phyloP scores from a whole-genome alignment of 2,797 vertebrate genomes.

The Liasis olivaceus region DNA sequence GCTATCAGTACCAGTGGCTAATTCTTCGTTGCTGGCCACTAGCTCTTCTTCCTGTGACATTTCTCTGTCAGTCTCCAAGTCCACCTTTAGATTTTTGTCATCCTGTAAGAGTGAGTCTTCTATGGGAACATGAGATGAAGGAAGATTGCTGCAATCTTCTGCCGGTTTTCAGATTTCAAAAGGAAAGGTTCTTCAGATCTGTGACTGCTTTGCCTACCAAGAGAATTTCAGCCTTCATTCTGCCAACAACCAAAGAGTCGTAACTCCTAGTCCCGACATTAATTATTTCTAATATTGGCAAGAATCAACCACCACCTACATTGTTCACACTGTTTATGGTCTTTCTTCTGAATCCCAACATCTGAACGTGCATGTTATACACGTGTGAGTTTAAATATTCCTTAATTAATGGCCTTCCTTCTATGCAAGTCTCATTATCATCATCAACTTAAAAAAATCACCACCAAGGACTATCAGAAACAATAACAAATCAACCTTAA shows the following conservation, averaged over 20 bases:
- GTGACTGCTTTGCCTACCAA: neutral
- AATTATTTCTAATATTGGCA: neutral
- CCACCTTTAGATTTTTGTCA: too few relatives aligned
- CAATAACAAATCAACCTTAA: conserved; percentile 1
- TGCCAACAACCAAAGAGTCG: neutral
- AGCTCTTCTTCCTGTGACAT: too few relatives aligned
- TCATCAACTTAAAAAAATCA: neutral
- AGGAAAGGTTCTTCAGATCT: neutral
- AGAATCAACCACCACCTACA: neutral
- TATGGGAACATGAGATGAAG: too few relatives aligned
- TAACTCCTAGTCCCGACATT: neutral
- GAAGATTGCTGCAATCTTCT: too few relatives aligned
- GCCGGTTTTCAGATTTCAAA: too few relatives aligned
- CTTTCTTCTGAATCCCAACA: neutral
- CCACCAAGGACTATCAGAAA: conserved; percentile 7
- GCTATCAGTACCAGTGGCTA: too few relatives aligned
- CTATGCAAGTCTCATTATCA: neutral
- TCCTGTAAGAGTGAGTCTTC: too few relatives aligned
- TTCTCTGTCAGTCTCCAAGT: too few relatives aligned
- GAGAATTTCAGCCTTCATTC: too few relatives aligned
- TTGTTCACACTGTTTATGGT: conserved; percentile 10
- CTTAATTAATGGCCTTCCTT: conserved; percentile 33
- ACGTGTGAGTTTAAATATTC: conserved; percentile 35
- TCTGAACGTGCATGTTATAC: conserved; percentile 32
- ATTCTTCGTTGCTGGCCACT: too few relatives aligned